phyloP scores from a whole-genome alignment of 2,888 invertebrate genomes.

The Lycaena phlaeas region DNA sequence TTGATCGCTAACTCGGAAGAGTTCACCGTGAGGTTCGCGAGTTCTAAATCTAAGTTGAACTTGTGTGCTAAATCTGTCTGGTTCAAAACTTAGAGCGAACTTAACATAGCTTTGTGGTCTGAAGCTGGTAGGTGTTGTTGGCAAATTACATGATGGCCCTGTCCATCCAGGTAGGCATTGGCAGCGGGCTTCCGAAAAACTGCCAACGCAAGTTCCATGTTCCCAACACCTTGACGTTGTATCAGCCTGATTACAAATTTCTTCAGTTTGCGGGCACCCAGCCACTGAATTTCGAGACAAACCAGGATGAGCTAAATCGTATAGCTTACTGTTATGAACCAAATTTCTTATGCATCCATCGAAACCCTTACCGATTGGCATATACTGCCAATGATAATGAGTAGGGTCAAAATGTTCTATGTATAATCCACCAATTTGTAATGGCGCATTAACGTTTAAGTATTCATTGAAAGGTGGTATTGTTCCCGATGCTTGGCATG shows the following conservation, averaged over 20 bases:
- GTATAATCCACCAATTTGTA: slow-evolving; percentile 95
- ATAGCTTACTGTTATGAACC: slow-evolving; percentile 95
- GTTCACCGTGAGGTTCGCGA: slow-evolving; percentile 91
- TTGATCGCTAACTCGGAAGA: slow-evolving; percentile 94
- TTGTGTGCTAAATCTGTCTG: slow-evolving; percentile 92
- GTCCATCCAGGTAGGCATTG: slow-evolving; percentile 97
- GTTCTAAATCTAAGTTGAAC: slow-evolving; percentile 95
- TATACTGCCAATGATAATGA: slow-evolving; percentile 91
- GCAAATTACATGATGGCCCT: slow-evolving; percentile 88
- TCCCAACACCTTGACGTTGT: slow-evolving; percentile 91
- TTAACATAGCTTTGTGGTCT: slow-evolving; percentile 96
- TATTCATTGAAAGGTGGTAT: slow-evolving; percentile 97
- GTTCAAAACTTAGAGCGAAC: slow-evolving; percentile 94
- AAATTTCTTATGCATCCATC: slow-evolving; percentile 97
- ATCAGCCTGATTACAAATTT: slow-evolving; percentile 90
- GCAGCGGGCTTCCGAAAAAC: slow-evolving; percentile 90
- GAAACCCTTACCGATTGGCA: slow-evolving; percentile 92
- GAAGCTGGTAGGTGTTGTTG: slow-evolving; percentile 93
- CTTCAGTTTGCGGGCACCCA: slow-evolving; percentile 95
- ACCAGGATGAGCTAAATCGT: slow-evolving; percentile 95
- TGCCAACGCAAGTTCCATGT: slow-evolving; percentile 95
- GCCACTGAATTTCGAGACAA: slow-evolving; percentile 87
- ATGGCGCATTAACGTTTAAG: slow-evolving; percentile 94
- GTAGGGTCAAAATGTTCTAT: slow-evolving; percentile 92
- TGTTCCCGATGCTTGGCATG: slow-evolving; percentile 90